These are phyloP conservation scores for Dallia pectoralis DNA, from an alignment of 2,797 vertebrate species.

Conservation along the genomic window DNA sequence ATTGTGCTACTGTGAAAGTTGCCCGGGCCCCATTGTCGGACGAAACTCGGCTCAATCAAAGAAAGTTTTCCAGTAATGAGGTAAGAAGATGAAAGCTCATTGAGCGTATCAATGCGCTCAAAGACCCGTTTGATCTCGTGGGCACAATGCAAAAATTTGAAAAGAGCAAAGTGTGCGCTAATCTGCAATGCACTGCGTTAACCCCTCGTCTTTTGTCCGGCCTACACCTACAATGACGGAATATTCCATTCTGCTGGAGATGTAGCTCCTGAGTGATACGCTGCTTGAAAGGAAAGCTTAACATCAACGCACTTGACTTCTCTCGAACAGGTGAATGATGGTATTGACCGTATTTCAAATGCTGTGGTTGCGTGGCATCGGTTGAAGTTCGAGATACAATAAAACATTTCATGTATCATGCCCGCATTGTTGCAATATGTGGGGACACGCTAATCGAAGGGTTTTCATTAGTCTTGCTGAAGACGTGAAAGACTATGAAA, in stretches of 20 bases:
- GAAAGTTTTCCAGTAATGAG: constrained; percentile 76
- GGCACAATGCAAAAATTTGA: constrained; percentile 72
- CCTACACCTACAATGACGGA: constrained; percentile 69
- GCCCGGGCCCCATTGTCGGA: constrained; percentile 70
- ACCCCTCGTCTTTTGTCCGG: constrained; percentile 73
- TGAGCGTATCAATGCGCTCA: constrained; percentile 63
- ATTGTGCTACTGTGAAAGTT: constrained; percentile 72
- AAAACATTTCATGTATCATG: background rate
- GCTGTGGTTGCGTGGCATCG: background rate
- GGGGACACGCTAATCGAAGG: background rate
- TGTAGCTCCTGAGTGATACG: constrained; percentile 53
- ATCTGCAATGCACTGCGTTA: constrained; percentile 68
- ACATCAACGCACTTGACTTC: constrained; percentile 48
- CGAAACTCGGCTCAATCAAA: constrained; percentile 73
- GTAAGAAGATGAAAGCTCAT: constrained; percentile 72
- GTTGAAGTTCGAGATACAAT: background rate
- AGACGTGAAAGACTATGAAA: background rate
- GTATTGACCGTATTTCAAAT: constrained; percentile 16
- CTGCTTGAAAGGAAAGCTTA: constrained; percentile 35
- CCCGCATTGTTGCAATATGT: background rate
- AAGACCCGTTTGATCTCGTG: constrained; percentile 72
- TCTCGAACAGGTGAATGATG: constrained; percentile 20
- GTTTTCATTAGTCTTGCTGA: background rate
- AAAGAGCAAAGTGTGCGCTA: constrained; percentile 77
- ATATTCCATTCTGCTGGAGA: constrained; percentile 61